A percentile compares a stretch with the other conserved stretches of the same genome.
phyloP scores from a whole-genome alignment of 2,113 vertebrate genomes.

The Antechinus flavipes region DNA sequence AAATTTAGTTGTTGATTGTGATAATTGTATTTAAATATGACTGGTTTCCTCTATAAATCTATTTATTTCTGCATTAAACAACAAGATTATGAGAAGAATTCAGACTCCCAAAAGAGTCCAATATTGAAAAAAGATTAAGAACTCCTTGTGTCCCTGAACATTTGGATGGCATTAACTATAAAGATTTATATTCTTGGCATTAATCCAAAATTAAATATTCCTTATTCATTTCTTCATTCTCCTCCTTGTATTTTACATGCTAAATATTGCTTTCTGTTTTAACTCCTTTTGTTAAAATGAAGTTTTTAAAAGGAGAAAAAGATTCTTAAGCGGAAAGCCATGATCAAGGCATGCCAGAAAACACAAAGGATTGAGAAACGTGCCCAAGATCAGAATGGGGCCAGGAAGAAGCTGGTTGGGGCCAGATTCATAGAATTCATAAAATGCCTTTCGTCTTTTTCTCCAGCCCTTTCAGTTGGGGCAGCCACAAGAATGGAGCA shows the following conservation, averaged over 20 bases:
- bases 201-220: conserved; percentile 7
- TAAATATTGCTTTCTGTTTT: not conserved
- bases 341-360: not conserved
- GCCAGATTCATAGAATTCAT: not conserved
- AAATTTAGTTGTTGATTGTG: not conserved
- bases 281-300: not conserved
- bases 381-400: not conserved
- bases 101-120: not conserved
- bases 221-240: not conserved
- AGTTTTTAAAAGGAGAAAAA: not conserved
- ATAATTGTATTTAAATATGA: not conserved
- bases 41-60: not conserved
- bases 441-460: not conserved
- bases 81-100: not conserved
- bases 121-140: not conserved
- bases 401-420: not conserved
- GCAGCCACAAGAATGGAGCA: not conserved
- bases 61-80: not conserved
- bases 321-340: not conserved
- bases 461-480: not conserved
- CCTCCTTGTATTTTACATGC: not conserved
- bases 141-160: not conserved
- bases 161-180: conserved; percentile 31
- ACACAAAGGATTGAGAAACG: not conserved
- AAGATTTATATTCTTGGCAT: not conserved